These are phyloP conservation scores for Hippolais icterina DNA, from an alignment of 2,113 vertebrate genomes.

Conservation along the genomic window DNA sequence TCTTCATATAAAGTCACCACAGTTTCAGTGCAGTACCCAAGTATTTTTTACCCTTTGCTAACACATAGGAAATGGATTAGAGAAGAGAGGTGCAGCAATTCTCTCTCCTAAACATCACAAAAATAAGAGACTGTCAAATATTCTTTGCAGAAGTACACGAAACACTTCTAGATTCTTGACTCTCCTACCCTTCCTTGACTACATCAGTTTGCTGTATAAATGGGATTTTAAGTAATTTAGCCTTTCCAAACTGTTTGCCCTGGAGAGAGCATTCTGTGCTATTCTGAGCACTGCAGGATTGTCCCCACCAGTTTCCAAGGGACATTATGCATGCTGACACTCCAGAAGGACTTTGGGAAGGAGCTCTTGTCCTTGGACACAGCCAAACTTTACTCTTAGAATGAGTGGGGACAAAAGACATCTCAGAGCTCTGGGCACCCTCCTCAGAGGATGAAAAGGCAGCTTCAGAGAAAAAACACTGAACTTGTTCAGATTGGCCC, in stretches of 20 bases:
- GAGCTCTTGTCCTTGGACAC: not conserved
- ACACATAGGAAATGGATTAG: not conserved
- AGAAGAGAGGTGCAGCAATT: not conserved
- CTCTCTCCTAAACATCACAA: not conserved
- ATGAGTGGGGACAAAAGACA: accelerated
- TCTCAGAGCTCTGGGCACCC: not conserved
- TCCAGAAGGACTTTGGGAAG: not conserved
- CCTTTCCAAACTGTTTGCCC: not conserved
- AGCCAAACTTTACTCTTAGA: not conserved
- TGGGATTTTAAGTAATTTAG: not conserved
- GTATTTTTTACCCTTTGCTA: not conserved
- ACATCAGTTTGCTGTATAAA: not conserved
- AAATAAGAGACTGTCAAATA: not conserved
- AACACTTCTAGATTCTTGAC: not conserved
- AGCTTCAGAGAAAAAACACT: not conserved
- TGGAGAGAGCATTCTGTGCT: not conserved
- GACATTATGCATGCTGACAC: not conserved
- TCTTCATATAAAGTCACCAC: not conserved
- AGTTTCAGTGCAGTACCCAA: not conserved
- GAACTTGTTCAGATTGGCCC: not conserved
- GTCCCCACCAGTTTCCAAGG: not conserved
- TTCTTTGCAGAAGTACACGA: not conserved
- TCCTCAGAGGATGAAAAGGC: not conserved
- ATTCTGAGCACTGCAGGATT: accelerated
- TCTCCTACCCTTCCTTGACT: not conserved